Conservation (phyloP, 2,797 vertebrate genomes). For the Malurus splendens region DNA sequence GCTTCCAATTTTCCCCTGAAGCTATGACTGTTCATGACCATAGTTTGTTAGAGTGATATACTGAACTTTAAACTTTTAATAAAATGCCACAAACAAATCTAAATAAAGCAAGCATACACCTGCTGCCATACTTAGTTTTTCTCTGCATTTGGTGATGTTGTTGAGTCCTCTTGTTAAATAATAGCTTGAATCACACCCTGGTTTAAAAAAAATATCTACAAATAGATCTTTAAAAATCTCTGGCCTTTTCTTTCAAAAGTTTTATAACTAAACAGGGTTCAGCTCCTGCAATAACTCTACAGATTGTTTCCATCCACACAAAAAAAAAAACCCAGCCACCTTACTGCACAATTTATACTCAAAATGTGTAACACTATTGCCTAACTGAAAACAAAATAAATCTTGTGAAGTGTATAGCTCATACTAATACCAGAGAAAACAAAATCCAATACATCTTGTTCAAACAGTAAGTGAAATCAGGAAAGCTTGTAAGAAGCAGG, state of each 20-base stretch:
- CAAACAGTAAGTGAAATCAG: not conserved
- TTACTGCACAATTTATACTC: slow-evolving; percentile 4
- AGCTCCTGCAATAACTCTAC: slow-evolving; percentile 1
- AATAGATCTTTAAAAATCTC: slow-evolving; percentile 10
- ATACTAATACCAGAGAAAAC: slow-evolving; percentile 19
- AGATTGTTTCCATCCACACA: slow-evolving; percentile 36
- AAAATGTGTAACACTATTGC: slow-evolving; percentile 24
- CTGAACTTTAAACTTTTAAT: slow-evolving; percentile 26
- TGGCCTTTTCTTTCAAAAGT: slow-evolving; percentile 21
- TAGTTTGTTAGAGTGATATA: not conserved
- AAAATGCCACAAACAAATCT: slow-evolving; percentile 42
- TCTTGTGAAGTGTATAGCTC: slow-evolving; percentile 2
- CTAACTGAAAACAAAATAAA: slow-evolving; percentile 38
- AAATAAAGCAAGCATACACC: slow-evolving; percentile 42
- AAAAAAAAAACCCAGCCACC: not conserved
- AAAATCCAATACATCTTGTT: not conserved
- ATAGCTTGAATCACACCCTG: slow-evolving; percentile 50
- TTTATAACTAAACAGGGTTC: slow-evolving; percentile 27
- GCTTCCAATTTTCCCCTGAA: slow-evolving; percentile 25
- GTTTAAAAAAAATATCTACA: not conserved
- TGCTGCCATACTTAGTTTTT: slow-evolving; percentile 14
- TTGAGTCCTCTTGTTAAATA: not conserved
- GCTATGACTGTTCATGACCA: not conserved
- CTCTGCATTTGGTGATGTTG: not conserved
- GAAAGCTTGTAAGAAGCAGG: slow-evolving; percentile 7